phyloP scores from a whole-genome alignment of 2,888 invertebrate species.

The Cryptus armator region DNA sequence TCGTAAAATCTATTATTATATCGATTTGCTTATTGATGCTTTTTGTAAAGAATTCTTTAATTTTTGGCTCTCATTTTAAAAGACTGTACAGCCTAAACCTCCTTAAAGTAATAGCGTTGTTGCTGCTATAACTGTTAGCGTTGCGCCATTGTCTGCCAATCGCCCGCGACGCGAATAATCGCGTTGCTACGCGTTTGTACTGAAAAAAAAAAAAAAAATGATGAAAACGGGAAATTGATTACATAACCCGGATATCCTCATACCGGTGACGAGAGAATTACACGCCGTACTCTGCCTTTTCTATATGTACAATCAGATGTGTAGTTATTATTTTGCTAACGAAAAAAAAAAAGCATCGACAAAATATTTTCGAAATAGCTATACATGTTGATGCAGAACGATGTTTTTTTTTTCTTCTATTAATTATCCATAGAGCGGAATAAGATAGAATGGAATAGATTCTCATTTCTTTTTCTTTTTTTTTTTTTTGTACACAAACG shows the following conservation, averaged over 20 bases:
- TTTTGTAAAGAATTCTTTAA: conserved; percentile 11
- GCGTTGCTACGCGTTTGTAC: conserved; percentile 13
- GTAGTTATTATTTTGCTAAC: conserved; percentile 65
- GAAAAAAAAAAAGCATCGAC: conserved; percentile 50
- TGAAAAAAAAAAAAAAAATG: background rate
- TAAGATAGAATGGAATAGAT: conserved; percentile 37
- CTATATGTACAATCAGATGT: conserved; percentile 67
- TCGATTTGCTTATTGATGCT: background rate
- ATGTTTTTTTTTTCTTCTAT: conserved; percentile 52
- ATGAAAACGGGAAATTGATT: conserved; percentile 19
- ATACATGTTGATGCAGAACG: conserved; percentile 36
- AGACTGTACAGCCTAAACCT: conserved; percentile 9
- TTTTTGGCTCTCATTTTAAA: conserved; percentile 9
- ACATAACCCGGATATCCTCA: conserved; percentile 32
- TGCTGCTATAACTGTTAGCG: conserved; percentile 25
- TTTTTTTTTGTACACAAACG: conserved; percentile 23
- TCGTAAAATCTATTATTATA: background rate
- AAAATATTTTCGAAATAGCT: conserved; percentile 59
- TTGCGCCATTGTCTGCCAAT: conserved; percentile 11
- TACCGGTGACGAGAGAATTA: conserved; percentile 48
- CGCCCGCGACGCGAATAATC: conserved; percentile 10
- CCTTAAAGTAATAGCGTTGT: conserved; percentile 6
- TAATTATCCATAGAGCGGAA: conserved; percentile 31
- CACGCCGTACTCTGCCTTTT: conserved; percentile 71
- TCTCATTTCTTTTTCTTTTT: conserved; percentile 43